phyloP scores from a whole-genome alignment of 1,140 invertebrate species.

The Zaprionus camerounensis region DNA sequence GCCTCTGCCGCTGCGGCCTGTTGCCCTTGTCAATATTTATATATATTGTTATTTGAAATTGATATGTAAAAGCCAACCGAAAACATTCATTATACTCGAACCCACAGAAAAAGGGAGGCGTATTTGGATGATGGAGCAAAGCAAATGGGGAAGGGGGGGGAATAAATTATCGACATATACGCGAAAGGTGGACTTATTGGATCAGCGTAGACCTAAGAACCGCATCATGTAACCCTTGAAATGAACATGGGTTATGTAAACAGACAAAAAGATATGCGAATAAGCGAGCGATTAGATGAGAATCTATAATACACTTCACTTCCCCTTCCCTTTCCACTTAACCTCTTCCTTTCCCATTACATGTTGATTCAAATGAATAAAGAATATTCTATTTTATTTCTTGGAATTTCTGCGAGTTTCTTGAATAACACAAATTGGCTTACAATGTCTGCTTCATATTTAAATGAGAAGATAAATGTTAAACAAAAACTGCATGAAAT shows the following conservation, averaged over 20 bases:
- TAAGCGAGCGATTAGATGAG: not conserved
- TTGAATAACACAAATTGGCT: not conserved
- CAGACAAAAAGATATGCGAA: not conserved
- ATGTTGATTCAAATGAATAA: not conserved
- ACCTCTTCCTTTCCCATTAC: not conserved
- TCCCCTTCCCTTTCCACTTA: not conserved
- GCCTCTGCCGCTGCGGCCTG: conserved; percentile 50
- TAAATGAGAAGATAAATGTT: not conserved
- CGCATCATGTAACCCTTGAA: not conserved
- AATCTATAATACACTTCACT: not conserved
- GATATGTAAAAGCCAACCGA: conserved; percentile 46
- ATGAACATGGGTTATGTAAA: not conserved
- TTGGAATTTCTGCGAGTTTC: not conserved
- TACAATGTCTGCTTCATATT: not conserved
- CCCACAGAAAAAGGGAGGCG: conserved; percentile 18
- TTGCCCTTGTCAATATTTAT: conserved; percentile 67
- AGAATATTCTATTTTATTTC: not conserved
- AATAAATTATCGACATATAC: conserved; percentile 27
- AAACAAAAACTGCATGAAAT: too few species aligned
- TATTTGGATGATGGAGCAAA: conserved; percentile 1
- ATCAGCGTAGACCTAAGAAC: conserved; percentile 23
- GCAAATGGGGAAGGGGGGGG: not conserved
- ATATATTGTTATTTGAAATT: conserved; percentile 65
- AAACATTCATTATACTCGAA: conserved; percentile 49
- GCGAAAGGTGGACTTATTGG: conserved; percentile 14